Evolutionary conservation across 2,888 invertebrate genomes (phyloP).

Genomic region (Crematogaster levior): DNA sequence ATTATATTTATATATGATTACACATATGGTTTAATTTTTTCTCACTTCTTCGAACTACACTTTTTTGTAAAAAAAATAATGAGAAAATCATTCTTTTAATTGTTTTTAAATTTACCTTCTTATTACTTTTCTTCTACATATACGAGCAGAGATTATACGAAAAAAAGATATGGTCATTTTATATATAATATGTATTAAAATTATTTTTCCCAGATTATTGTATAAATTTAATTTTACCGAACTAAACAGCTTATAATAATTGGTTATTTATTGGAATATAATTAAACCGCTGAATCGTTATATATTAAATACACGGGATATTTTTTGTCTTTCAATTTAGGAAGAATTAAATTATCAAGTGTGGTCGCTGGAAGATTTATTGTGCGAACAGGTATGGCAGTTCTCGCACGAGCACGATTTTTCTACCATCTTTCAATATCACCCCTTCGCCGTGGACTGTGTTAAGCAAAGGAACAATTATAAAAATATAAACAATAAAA

Average conservation of each 20-base stretch:
- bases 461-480: not conserved
- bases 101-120: no score
- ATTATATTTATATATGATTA: no score
- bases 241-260: not conserved
- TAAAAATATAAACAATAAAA: no score
- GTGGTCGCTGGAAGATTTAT: slow-evolving; percentile 66
- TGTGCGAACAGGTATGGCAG: slow-evolving; percentile 73
- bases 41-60: no score
- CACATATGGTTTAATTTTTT: no score
- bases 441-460: slow-evolving; percentile 20
- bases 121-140: no score
- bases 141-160: no score
- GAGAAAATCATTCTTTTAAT: no score
- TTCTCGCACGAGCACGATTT: slow-evolving; percentile 73
- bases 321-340: slow-evolving; percentile 61
- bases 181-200: no score
- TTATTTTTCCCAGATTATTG: no score
- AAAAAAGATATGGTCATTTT: no score
- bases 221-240: not conserved
- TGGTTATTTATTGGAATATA: not conserved
- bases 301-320: not conserved
- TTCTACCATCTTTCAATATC: slow-evolving; percentile 41
- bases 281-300: not conserved
- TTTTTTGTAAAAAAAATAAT: no score
- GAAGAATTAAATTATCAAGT: slow-evolving; percentile 70